Conservation (phyloP, 2,888 invertebrate species). For the Dimorphilus gyrociliatus region DNA sequence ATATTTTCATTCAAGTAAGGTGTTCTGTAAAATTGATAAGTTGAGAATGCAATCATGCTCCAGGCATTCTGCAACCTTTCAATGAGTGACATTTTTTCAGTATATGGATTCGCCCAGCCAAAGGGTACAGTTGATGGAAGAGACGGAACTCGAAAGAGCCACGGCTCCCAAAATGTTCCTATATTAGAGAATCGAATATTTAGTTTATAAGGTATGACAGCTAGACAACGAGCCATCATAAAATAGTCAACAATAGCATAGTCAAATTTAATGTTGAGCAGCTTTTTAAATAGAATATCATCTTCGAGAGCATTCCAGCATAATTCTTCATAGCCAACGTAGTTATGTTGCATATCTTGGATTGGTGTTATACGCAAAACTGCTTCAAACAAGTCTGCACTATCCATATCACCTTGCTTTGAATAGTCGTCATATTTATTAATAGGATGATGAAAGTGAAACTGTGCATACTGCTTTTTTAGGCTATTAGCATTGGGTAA, state of each 20-base stretch:
- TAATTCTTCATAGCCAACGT: slow-evolving; percentile 5
- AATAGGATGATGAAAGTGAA: no score
- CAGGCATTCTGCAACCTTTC: slow-evolving; percentile 6
- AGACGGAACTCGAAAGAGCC: slow-evolving; percentile 7
- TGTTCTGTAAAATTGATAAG: no score
- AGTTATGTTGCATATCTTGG: slow-evolving; percentile 3
- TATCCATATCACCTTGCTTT: no score
- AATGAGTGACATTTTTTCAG: slow-evolving; percentile 7
- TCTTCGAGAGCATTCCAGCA: slow-evolving; percentile 7
- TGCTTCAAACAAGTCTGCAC: no score
- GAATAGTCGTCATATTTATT: no score
- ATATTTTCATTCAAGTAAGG: slow-evolving; percentile 5
- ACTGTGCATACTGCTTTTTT: no score
- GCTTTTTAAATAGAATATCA: slow-evolving; percentile 2
- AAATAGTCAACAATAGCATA: slow-evolving; percentile 8
- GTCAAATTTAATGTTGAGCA: slow-evolving; percentile 4
- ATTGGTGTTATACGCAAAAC: no score
- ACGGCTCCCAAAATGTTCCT: slow-evolving; percentile 7
- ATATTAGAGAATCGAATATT: slow-evolving; percentile 7
- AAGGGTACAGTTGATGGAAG: slow-evolving; percentile 8
- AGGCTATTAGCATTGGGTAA: no score
- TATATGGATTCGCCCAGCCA: slow-evolving; percentile 1
- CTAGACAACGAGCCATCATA: slow-evolving; percentile 5
- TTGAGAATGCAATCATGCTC: no score
- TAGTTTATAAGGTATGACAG: slow-evolving; percentile 5